A percentile compares a stretch with the other conserved stretches of the same genome.
These are phyloP conservation scores for Oncorhynchus tshawytscha DNA, from an alignment of 2,113 vertebrate genomes.

Conservation along the genomic window DNA sequence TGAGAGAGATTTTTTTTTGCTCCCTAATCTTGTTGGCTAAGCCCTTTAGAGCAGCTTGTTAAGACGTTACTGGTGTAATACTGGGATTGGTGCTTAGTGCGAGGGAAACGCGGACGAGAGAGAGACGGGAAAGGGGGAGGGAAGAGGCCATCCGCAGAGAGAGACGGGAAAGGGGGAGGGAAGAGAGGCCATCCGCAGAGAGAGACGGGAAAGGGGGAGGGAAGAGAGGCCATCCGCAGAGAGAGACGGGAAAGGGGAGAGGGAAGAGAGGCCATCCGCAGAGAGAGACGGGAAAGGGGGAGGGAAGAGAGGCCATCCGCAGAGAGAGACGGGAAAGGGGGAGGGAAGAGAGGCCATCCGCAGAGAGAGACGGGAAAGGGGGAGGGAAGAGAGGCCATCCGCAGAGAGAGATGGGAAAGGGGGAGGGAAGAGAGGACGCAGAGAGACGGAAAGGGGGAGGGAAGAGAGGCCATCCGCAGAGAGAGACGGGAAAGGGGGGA, in stretches of 20 bases:
- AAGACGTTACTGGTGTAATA: conserved; percentile 75
- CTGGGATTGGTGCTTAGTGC: conserved; percentile 50
- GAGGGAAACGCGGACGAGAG: conserved; percentile 26
- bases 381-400: too few species aligned
- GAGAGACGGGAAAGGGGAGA: not conserved
- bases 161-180: not conserved
- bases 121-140: not conserved
- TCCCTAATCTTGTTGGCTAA: conserved; percentile 89
- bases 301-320: too few species aligned
- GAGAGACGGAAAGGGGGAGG: not conserved
- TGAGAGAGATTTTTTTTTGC: conserved; percentile 72
- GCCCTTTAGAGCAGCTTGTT: conserved; percentile 81
- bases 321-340: not conserved
- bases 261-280: too few species aligned
- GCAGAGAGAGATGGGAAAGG: not conserved
- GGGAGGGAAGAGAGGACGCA: not conserved
- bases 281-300: not conserved
- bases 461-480: not conserved
- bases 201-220: not conserved
- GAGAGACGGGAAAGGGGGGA: not conserved
- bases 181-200: not conserved
- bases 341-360: too few species aligned
- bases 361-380: not conserved
- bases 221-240: too few species aligned
- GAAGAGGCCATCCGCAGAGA: not conserved